Evolutionary conservation across 2,888 invertebrate species (phyloP), one percentile per base, ranked within the genome.

Genomic region (Elysia crispata): DNA sequence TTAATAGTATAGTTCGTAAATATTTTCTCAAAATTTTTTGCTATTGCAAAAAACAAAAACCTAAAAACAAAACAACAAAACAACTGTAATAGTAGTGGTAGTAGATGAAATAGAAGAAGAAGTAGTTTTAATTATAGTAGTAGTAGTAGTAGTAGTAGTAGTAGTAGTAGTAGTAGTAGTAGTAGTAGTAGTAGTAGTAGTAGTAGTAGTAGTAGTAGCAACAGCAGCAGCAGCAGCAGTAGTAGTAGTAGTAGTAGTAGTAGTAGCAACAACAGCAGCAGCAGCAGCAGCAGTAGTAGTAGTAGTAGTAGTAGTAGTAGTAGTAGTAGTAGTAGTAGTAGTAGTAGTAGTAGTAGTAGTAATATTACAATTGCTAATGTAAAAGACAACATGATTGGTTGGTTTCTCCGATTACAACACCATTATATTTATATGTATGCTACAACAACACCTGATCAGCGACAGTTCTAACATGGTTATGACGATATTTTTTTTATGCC

Each of bases 301-400:
- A 49, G 3, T 72, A 72, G 50, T 72, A 49, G 25, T 72, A 49
- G 50, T 49, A 72, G n/a, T 49, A 72, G 50, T 72, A 72, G 50
- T 72, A 72, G 67, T 67, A 67, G 67, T 67, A 67, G 67, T 3
- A 67, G 67, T 67, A 67, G 67, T 67, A 67, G 67, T 67, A 67
- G 67, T 67, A 67, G 67, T 67, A 67, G 31, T 67, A 67, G 67
- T 67, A 67, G 67, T 67, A 67, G 67, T 67, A 67, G 67, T 67
- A 67, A 33, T 67, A 67, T 31, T 67, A 67, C 31, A 33, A 67
- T 31, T 67, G 33, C 31, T 67, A 67, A n/a, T n/a, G n/a, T n/a
- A n/a, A n/a, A n/a, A n/a, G n/a, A n/a, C n/a, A n/a, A n/a, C n/a
- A n/a, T n/a, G n/a, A n/a, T n/a, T n/a, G n/a, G n/a, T n/a, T n/a